phyloP scores from a whole-genome alignment of 2,113 vertebrate genomes.

The Bufo bufo region DNA sequence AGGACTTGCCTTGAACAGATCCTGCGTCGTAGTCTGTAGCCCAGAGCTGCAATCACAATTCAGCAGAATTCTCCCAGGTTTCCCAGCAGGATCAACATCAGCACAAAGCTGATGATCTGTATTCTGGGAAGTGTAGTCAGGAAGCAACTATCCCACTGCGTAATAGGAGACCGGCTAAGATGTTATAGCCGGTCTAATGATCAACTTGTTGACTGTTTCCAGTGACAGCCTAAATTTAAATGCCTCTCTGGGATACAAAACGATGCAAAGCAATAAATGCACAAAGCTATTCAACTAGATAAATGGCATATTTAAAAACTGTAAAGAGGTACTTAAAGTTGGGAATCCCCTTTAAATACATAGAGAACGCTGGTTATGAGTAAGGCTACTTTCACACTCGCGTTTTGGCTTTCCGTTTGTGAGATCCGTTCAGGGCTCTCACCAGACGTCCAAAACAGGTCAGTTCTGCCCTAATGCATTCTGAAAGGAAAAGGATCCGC shows the following conservation, averaged over 20 bases:
- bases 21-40: background rate
- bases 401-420: no score
- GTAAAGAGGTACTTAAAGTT: no score
- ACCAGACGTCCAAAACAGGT: no score
- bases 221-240: background rate
- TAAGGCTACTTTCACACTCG: no score
- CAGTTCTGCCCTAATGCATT: no score
- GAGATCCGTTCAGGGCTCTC: no score
- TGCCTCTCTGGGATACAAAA: background rate
- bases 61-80: background rate
- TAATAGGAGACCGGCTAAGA: background rate
- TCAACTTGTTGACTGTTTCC: background rate
- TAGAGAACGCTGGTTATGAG: no score
- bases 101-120: background rate
- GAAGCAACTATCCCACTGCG: background rate
- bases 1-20: background rate
- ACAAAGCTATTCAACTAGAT: background rate
- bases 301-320: no score
- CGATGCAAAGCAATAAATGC: background rate
- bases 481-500: no score
- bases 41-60: background rate
- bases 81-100: background rate
- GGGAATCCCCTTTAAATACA: no score
- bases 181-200: background rate
- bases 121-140: background rate